Percentiles rank a stretch among this genome's conserved stretches.
These are phyloP conservation scores for Drosophila antonietae DNA, from an alignment of 2,888 invertebrate species.

Conservation along the genomic window DNA sequence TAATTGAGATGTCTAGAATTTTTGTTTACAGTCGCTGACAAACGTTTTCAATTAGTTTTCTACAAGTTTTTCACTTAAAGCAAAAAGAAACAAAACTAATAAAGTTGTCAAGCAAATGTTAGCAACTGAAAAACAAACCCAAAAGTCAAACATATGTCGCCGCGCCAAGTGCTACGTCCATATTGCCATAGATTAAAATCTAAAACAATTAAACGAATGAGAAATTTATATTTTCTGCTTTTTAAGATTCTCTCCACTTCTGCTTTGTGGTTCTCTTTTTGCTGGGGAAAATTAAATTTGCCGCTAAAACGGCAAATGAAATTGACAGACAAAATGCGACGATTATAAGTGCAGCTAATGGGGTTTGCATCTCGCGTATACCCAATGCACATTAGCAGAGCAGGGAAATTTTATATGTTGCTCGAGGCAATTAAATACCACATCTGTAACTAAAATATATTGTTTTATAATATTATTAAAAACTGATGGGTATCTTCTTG, in stretches of 20 bases:
- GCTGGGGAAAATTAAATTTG: constrained; percentile 35
- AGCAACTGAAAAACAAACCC: constrained; percentile 20
- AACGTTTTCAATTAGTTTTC: constrained; percentile 75
- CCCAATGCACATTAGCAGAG: background rate
- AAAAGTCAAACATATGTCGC: constrained; percentile 64
- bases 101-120: constrained; percentile 73
- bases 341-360: constrained; percentile 26
- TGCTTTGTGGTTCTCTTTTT: background rate
- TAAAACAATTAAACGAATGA: constrained; percentile 76
- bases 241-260: constrained; percentile 2
- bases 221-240: constrained; percentile 47
- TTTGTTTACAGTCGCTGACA: constrained; percentile 74
- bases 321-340: constrained; percentile 15
- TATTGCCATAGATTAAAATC: constrained; percentile 78
- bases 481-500: background rate
- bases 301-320: constrained; percentile 31
- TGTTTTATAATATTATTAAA: background rate
- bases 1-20: constrained; percentile 19
- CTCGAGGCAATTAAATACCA: no score
- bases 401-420: background rate
- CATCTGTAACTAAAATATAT: no score
- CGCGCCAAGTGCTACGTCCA: constrained; percentile 31
- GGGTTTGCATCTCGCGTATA: constrained; percentile 4
- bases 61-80: constrained; percentile 48
- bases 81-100: constrained; percentile 62